A percentile compares a stretch with the other conserved stretches of the same genome.
Conservation (phyloP, 2,888 invertebrate genomes). For the Tetropium fuscum region DNA sequence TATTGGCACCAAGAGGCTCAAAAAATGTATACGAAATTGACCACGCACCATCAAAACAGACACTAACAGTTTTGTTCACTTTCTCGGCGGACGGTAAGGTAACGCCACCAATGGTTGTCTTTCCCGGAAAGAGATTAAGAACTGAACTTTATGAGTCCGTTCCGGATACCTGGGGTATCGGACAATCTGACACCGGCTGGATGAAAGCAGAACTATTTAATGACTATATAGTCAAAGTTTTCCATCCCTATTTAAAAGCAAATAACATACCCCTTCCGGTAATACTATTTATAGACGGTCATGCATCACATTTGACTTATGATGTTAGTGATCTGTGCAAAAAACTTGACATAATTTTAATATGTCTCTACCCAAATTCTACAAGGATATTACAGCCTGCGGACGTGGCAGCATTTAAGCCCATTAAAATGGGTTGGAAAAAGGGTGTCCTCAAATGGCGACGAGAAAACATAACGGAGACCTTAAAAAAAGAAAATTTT, state of each 20-base stretch:
- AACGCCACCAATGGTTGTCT: slow-evolving; percentile 4
- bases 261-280: neutral
- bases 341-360: slow-evolving; percentile 1
- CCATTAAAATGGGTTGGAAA: too few relatives aligned
- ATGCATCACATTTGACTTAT: neutral
- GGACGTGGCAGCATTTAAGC: too few relatives aligned
- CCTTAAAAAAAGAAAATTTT: too few relatives aligned
- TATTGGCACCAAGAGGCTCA: neutral
- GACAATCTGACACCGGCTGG: neutral
- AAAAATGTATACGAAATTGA: slow-evolving; percentile 9
- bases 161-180: neutral
- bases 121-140: neutral
- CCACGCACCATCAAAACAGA: slow-evolving; percentile 11
- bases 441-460: too few relatives aligned
- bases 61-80: slow-evolving; percentile 13
- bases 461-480: too few relatives aligned
- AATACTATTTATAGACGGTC: neutral
- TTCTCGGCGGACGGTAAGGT: too few relatives aligned
- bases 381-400: too few relatives aligned
- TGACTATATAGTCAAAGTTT: neutral
- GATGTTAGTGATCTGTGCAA: slow-evolving; percentile 1
- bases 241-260: neutral
- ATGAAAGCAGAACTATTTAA: neutral
- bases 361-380: too few relatives aligned
- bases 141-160: neutral